These are phyloP conservation scores for Gorilla gorilla DNA, from an alignment of 2,113 vertebrate genomes.

Conservation along the genomic window DNA sequence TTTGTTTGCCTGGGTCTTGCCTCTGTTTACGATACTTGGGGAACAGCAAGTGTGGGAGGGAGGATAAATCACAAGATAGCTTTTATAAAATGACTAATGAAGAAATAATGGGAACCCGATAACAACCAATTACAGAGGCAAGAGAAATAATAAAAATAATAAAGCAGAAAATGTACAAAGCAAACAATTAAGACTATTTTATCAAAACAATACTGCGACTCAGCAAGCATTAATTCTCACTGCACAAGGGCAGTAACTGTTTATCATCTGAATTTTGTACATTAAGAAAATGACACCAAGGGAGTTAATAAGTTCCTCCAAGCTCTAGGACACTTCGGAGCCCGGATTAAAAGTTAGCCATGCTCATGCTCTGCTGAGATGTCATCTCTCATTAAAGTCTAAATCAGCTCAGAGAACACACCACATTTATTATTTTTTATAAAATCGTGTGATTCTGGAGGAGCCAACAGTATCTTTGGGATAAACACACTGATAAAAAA, in stretches of 20 bases:
- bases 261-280: background rate
- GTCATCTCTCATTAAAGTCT: slow-evolving; percentile 53
- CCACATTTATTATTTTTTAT: slow-evolving; percentile 37
- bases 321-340: background rate
- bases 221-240: slow-evolving; percentile 35
- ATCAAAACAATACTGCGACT: slow-evolving; percentile 59
- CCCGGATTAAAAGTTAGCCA: slow-evolving; percentile 22
- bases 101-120: slow-evolving; percentile 66
- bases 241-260: background rate
- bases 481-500: slow-evolving; percentile 82
- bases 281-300: background rate
- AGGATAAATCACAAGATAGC: slow-evolving; percentile 6
- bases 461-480: slow-evolving; percentile 66
- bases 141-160: slow-evolving; percentile 73
- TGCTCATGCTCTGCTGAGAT: background rate
- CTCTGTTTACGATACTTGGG: slow-evolving; percentile 37
- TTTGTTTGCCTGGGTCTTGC: background rate
- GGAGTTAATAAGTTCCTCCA: background rate
- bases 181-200: slow-evolving; percentile 68
- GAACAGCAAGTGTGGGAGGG: background rate
- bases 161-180: slow-evolving; percentile 63
- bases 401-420: slow-evolving; percentile 44
- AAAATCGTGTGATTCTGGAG: slow-evolving; percentile 35
- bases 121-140: slow-evolving; percentile 56
- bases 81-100: slow-evolving; percentile 66